Evolutionary conservation across 1,140 invertebrate genomes (phyloP).

Genomic region (Sinella curviseta): DNA sequence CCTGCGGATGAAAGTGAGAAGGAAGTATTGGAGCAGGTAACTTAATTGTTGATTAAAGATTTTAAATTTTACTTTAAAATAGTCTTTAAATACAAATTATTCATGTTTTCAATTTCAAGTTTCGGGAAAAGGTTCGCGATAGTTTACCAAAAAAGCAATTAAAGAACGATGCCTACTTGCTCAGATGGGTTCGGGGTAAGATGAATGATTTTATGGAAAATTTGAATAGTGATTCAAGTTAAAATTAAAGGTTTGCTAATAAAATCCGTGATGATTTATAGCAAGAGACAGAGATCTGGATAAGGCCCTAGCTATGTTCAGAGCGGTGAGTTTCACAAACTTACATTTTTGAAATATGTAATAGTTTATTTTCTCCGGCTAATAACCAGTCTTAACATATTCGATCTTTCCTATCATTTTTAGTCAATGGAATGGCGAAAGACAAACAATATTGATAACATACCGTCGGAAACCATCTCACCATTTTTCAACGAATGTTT

Average conservation of each 20-base stretch:
- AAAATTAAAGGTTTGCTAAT: not conserved
- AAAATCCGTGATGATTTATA: not conserved
- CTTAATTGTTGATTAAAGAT: no score
- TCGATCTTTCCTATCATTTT: not conserved
- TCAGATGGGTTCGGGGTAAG: not conserved
- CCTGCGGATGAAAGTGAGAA: slow-evolving; percentile 1
- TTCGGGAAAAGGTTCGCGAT: not conserved
- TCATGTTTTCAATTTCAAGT: not conserved
- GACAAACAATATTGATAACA: not conserved
- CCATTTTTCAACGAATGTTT: not conserved
- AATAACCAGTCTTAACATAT: not conserved
- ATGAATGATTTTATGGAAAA: no score
- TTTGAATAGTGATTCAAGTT: not conserved
- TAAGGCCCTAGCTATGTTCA: not conserved
- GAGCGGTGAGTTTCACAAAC: not conserved
- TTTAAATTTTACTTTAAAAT: not conserved
- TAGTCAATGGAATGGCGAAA: slow-evolving; percentile 12
- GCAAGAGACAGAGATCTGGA: slow-evolving; percentile 8
- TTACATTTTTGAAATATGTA: not conserved
- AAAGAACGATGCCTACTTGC: slow-evolving; percentile 4
- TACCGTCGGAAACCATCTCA: not conserved
- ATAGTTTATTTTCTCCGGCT: not conserved
- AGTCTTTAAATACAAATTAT: not conserved
- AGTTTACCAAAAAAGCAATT: not conserved
- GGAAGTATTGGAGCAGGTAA: not conserved